A percentile compares a stretch with the other conserved stretches of the same genome.
These are phyloP conservation scores for Agonopterix arenella DNA, from an alignment of 2,888 invertebrate species.

Conservation along the genomic window DNA sequence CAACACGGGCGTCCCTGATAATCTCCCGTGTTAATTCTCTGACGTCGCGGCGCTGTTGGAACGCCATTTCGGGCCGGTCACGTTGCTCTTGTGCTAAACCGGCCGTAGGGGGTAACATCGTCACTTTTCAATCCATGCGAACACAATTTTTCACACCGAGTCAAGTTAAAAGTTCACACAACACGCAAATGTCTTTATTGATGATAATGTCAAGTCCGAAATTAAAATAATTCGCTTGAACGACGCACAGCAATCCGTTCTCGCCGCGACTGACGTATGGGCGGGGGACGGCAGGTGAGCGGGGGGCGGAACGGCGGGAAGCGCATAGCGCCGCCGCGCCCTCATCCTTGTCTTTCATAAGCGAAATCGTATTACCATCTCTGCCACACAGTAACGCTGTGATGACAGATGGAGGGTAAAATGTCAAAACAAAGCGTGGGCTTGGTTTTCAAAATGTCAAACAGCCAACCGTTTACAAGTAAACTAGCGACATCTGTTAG, in stretches of 20 bases:
- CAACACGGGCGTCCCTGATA: slow-evolving; percentile 61
- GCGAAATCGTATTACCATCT: slow-evolving; percentile 26
- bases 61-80: slow-evolving; percentile 71
- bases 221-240: slow-evolving; percentile 42
- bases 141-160: slow-evolving; percentile 35
- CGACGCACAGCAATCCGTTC: slow-evolving; percentile 59
- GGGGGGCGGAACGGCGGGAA: slow-evolving; percentile 53
- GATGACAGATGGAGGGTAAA: slow-evolving; percentile 52
- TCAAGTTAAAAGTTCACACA: slow-evolving; percentile 30
- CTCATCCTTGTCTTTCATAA: slow-evolving; percentile 35
- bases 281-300: slow-evolving; percentile 8
- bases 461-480: slow-evolving; percentile 26
- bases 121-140: slow-evolving; percentile 63
- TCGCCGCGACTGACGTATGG: slow-evolving; percentile 63
- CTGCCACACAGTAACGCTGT: slow-evolving; percentile 43
- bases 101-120: slow-evolving; percentile 72
- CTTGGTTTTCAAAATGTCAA: slow-evolving; percentile 51
- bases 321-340: slow-evolving; percentile 63
- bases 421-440: slow-evolving; percentile 74
- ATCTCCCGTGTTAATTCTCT: slow-evolving; percentile 67
- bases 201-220: slow-evolving; percentile 22
- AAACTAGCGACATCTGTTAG: slow-evolving; percentile 40
- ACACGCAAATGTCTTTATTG: slow-evolving; percentile 6
- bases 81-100: slow-evolving; percentile 66
- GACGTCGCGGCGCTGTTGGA: slow-evolving; percentile 66